Conservation (phyloP, 2,797 vertebrate genomes). For the Neosalanx taihuensis region DNA sequence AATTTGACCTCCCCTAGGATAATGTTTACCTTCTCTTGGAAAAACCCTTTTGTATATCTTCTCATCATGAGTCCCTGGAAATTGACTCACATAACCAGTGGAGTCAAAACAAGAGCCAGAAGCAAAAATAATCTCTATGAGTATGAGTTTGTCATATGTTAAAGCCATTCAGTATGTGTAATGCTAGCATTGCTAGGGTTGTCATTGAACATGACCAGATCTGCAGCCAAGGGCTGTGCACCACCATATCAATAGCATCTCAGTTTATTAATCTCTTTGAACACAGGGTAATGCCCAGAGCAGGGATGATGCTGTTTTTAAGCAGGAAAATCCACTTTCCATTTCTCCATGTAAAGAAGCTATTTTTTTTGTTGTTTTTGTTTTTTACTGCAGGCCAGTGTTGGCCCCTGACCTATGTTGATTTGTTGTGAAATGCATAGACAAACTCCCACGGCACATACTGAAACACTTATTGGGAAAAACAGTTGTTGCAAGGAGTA, state of each 20-base stretch:
- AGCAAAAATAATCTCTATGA: constrained; percentile 9
- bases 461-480: constrained; percentile 67
- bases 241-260: constrained; percentile 71
- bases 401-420: constrained; percentile 73
- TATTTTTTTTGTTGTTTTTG: constrained; percentile 55
- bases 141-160: constrained; percentile 13
- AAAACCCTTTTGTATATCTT: constrained; percentile 5
- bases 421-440: constrained; percentile 64
- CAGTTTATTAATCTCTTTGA: constrained; percentile 75
- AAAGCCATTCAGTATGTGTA: constrained; percentile 33
- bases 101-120: constrained; percentile 5
- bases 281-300: constrained; percentile 69
- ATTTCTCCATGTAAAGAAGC: constrained; percentile 53
- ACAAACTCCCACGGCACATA: constrained; percentile 68
- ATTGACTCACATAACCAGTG: background rate
- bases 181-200: constrained; percentile 29
- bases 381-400: constrained; percentile 71
- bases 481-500: constrained; percentile 64
- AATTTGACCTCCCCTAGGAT: constrained; percentile 11
- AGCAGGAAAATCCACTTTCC: constrained; percentile 73
- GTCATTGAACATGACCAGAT: constrained; percentile 49
- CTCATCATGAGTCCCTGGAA: background rate
- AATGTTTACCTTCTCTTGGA: constrained; percentile 23
- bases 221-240: constrained; percentile 47
- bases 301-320: constrained; percentile 66